Evolutionary conservation across 2,797 vertebrate species (phyloP).

Genomic region (Lemur catta): DNA sequence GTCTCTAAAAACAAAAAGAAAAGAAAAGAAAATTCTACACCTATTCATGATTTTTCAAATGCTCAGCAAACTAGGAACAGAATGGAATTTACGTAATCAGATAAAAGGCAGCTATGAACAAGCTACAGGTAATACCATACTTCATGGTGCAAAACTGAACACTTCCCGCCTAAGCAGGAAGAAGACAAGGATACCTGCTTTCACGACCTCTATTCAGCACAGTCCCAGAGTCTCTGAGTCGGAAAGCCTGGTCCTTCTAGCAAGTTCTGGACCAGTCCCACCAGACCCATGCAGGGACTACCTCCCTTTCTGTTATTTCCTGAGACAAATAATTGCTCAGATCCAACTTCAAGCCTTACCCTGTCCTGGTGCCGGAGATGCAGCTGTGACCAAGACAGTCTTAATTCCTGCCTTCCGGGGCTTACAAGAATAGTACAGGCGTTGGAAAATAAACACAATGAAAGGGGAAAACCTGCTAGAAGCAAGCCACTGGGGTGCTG

Average conservation of each 20-base stretch:
- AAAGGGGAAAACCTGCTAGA: neutral
- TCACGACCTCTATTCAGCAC: neutral
- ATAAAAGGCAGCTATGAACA: neutral
- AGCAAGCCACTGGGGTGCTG: no score
- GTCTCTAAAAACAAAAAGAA: no score
- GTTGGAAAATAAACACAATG: neutral
- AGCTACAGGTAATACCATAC: neutral
- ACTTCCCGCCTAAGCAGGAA: neutral
- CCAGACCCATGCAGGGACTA: no score
- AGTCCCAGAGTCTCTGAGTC: neutral
- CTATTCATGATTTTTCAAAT: neutral
- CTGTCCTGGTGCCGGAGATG: neutral
- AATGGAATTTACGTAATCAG: neutral
- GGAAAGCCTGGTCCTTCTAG: neutral
- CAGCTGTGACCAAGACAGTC: neutral
- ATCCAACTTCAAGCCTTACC: neutral
- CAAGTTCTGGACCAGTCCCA: neutral
- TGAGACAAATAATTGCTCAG: constrained; percentile 84
- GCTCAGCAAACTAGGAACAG: neutral
- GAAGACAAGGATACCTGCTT: neutral
- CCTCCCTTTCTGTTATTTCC: neutral
- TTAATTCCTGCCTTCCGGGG: neutral
- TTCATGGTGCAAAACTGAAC: neutral
- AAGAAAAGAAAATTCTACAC: neutral
- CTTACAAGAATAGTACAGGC: neutral